These are phyloP conservation scores for Calliopum simillimum DNA, from an alignment of 2,888 invertebrate genomes.

Conservation along the genomic window DNA sequence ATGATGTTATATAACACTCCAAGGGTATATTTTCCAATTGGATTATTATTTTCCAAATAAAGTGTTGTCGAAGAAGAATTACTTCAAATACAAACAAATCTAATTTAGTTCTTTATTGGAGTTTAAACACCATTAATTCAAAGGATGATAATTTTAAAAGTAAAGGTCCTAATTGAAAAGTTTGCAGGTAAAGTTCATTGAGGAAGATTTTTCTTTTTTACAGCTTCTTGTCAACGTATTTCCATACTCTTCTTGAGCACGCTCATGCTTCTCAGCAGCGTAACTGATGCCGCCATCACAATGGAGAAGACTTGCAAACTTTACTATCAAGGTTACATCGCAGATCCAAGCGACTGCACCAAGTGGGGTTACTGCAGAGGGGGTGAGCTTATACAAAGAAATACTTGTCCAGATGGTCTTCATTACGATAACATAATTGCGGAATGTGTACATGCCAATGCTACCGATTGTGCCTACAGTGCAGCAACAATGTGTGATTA, in stretches of 20 bases:
- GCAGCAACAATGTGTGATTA: slow-evolving; percentile 44
- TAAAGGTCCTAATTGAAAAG: no score
- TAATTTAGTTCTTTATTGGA: no score
- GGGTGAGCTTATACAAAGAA: slow-evolving; percentile 41
- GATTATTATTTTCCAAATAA: no score
- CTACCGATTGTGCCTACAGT: slow-evolving; percentile 48
- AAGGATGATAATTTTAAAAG: no score
- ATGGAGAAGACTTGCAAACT: slow-evolving; percentile 55
- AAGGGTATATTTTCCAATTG: no score
- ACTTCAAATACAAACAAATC: no score
- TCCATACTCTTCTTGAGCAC: neutral
- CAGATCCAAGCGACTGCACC: slow-evolving; percentile 55
- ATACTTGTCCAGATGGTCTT: slow-evolving; percentile 39
- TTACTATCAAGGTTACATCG: slow-evolving; percentile 52
- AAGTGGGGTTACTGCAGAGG: slow-evolving; percentile 55
- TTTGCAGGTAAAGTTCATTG: no score
- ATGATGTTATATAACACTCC: no score
- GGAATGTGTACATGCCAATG: neutral
- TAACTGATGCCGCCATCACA: slow-evolving; percentile 40
- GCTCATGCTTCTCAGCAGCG: neutral
- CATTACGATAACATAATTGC: slow-evolving; percentile 46
- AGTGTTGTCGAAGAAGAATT: no score
- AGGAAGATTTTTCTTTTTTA: neutral
- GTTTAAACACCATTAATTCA: no score
- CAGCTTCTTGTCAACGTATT: neutral